Conservation (phyloP, 2,888 invertebrate species). For the Amaurobius ferox region DNA sequence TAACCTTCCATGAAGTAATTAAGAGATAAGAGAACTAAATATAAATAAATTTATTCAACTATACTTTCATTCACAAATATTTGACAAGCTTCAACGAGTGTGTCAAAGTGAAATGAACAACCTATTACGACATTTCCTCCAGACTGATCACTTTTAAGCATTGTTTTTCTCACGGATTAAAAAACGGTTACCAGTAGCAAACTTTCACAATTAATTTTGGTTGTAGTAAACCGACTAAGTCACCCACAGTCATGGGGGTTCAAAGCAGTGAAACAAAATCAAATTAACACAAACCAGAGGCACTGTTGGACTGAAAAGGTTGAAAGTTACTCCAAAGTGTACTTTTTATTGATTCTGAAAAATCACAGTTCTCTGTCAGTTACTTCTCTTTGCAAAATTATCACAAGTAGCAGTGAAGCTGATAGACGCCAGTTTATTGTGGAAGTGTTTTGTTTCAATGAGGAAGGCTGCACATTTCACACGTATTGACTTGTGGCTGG, state of each 20-base stretch:
- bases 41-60: slow-evolving; percentile 11
- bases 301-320: slow-evolving; percentile 8
- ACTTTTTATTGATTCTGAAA: slow-evolving; percentile 9
- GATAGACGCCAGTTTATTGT: not conserved
- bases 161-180: not conserved
- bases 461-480: slow-evolving; percentile 96
- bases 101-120: not conserved
- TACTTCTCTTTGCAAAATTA: not conserved
- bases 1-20: no score
- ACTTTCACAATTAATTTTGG: not conserved
- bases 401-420: slow-evolving; percentile 14
- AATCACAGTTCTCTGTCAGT: slow-evolving; percentile 2
- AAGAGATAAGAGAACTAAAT: no score
- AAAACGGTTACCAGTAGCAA: not conserved
- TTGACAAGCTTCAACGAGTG: not conserved
- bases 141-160: not conserved
- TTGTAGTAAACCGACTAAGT: not conserved
- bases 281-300: not conserved
- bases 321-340: not conserved
- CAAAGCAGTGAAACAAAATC: not conserved
- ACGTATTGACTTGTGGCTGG: slow-evolving; percentile 84
- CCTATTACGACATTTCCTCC: not conserved
- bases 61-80: not conserved
- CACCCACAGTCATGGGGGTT: not conserved
- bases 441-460: slow-evolving; percentile 67